phyloP scores from a whole-genome alignment of 1,140 invertebrate species.

The Drosophila fuyamai region DNA sequence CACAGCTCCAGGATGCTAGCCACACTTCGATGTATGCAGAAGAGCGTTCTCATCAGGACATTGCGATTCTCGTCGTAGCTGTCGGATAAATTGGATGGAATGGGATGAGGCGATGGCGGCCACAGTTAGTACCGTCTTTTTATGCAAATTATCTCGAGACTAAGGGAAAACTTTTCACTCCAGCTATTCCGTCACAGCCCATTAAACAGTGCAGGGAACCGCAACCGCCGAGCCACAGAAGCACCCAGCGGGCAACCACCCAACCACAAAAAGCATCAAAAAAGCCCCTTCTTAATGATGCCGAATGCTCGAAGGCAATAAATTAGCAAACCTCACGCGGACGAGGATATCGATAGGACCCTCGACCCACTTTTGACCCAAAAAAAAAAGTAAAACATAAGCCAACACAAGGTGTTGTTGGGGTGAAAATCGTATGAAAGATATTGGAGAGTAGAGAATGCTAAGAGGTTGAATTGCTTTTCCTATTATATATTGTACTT shows the following conservation, averaged over 20 bases:
- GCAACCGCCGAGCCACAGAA: conserved; percentile 37
- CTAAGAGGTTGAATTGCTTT: neutral
- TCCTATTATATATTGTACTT: neutral
- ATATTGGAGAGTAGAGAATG: neutral
- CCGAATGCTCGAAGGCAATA: conserved; percentile 71
- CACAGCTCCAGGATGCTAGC: conserved; percentile 92
- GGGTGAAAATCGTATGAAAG: neutral
- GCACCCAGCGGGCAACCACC: conserved; percentile 21
- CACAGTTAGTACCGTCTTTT: conserved; percentile 40
- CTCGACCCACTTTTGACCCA: conserved; percentile 25
- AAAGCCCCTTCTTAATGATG: conserved; percentile 66
- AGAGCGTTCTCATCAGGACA: conserved; percentile 88
- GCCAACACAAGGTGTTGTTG: conserved; percentile 5
- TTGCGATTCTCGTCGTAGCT: conserved; percentile 85
- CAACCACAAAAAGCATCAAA: conserved; percentile 17
- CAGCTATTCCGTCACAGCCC: conserved; percentile 71
- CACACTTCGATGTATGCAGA: conserved; percentile 93
- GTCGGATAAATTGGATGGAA: conserved; percentile 3
- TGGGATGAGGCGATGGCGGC: neutral
- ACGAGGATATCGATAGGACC: conserved; percentile 33
- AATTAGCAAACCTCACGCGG: conserved; percentile 69
- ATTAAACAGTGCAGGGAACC: conserved; percentile 72
- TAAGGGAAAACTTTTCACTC: conserved; percentile 72
- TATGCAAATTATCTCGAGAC: conserved; percentile 70
- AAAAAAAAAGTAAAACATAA: conserved; percentile 3